Conservation (phyloP, 2,797 vertebrate species). For the Epinephelus malabaricus region DNA sequence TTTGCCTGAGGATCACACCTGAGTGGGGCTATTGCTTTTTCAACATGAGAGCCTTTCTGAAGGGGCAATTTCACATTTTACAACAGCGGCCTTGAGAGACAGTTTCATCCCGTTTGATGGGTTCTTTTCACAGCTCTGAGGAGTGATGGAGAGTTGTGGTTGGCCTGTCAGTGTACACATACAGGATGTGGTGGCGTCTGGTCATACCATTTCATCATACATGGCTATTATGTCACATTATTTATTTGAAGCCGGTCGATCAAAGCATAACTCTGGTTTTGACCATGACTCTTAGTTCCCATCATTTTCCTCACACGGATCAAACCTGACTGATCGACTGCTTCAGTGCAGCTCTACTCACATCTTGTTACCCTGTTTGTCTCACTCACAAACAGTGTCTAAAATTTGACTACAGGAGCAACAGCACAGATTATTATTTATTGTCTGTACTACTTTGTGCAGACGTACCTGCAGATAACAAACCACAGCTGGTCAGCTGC, state of each 20-base stretch:
- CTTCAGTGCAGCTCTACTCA: background rate
- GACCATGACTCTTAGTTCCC: background rate
- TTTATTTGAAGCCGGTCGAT: constrained; percentile 12
- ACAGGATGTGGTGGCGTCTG: constrained; percentile 2
- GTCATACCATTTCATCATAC: constrained; percentile 18
- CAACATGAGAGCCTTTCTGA: constrained; percentile 44
- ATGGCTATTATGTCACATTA: constrained; percentile 16
- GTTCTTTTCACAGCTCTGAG: constrained; percentile 42
- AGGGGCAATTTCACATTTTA: constrained; percentile 54
- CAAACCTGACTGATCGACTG: background rate
- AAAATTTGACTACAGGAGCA: background rate
- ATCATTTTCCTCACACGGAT: background rate
- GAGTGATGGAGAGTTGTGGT: constrained; percentile 29
- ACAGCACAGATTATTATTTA: background rate
- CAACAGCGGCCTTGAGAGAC: constrained; percentile 51
- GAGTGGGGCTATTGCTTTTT: constrained; percentile 56
- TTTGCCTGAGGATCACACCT: constrained; percentile 60
- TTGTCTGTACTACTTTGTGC: background rate
- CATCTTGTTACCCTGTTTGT: background rate
- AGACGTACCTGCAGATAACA: background rate
- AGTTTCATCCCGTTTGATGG: constrained; percentile 40
- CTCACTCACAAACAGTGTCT: background rate
- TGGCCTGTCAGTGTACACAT: background rate
- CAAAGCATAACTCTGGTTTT: background rate
- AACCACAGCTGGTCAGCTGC: background rate